These are phyloP conservation scores for Gadopsis marmoratus DNA, from an alignment of 2,797 vertebrate genomes.

Conservation along the genomic window DNA sequence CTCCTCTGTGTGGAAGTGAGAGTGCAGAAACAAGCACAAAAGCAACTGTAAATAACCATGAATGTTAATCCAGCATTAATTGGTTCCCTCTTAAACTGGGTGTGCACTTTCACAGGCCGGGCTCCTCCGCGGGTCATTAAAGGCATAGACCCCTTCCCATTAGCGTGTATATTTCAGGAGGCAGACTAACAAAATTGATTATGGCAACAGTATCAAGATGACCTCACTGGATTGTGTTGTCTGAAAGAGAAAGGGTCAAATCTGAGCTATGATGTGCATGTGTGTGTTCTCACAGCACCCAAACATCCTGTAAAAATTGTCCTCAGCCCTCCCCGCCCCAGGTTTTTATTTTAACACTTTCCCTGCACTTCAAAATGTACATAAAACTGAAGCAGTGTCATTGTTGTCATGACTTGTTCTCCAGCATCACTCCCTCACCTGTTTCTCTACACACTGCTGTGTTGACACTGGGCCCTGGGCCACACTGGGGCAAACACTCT, in stretches of 20 bases:
- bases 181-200: slow-evolving; percentile 65
- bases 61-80: slow-evolving; percentile 99
- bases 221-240: slow-evolving; percentile 49
- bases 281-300: background rate
- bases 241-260: slow-evolving; percentile 31
- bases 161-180: slow-evolving; percentile 75
- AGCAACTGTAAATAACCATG: slow-evolving; percentile 99
- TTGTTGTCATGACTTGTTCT: slow-evolving; percentile 86
- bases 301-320: background rate
- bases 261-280: background rate
- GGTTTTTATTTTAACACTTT: slow-evolving; percentile 26
- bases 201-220: slow-evolving; percentile 54
- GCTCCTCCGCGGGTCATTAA: slow-evolving; percentile 77
- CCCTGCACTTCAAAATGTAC: slow-evolving; percentile 1
- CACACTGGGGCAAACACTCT: slow-evolving; percentile 86
- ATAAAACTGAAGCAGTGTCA: slow-evolving; percentile 19
- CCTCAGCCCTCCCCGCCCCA: background rate
- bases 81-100: slow-evolving; percentile 96
- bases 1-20: slow-evolving; percentile 89
- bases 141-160: slow-evolving; percentile 73
- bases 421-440: slow-evolving; percentile 87
- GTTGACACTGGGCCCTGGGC: slow-evolving; percentile 76
- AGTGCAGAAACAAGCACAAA: slow-evolving; percentile 98
- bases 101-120: slow-evolving; percentile 88
- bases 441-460: slow-evolving; percentile 83